Base-by-base conservation (phyloP, 1,140 invertebrate genomes). In the Matsumurasca onukii region DNA sequence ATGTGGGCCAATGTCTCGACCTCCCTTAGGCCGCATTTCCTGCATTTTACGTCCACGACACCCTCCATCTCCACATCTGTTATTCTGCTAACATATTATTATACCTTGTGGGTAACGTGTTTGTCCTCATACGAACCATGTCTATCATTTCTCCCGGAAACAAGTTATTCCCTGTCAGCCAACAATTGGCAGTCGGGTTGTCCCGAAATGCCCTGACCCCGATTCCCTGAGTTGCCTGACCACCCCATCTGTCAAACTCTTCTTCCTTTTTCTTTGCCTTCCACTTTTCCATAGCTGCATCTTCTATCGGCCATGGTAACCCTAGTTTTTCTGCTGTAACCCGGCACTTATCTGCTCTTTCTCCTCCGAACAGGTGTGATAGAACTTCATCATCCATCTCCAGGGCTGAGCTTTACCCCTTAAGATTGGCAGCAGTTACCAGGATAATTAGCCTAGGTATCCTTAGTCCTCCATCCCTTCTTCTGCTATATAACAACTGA, bases 91-190 rank as follows among this genome's bases (percentile, higher is more conserved):
- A 20, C 34, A 12, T 9, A 2, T 24, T 1, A 5, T 15, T 12
- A 9, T 12, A 1, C 17, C 27, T 39, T 3, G 13, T 49, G n/a
- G 64, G 64, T n/a, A 66, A 48, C 17, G 1, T 27, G 62, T 65
- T 25, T 17, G 9, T 22, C 25, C 34, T 1, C 64, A 66, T 66
- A 2, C 29, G 20, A 9, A 66, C 1, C 1, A 45, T n/a, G 25
- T 66, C 64, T 15, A 66, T 66, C 34, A 49, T 45, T 66, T 48
- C 64, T 17, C 64, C 64, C 5, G 64, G 64, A 27, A 48, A 45
- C 13, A 66, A 27, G 1, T 15, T 12, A 1, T 3, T n/a, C 3
- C 27, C 17, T 9, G 2, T 48, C 1, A 66, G 31, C 64, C 64
- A 66, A 1, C 1, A 1, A 22, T 66, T 66, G 31, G 34, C 34